Conservation (phyloP, 2,888 invertebrate species). For the Agrilus mali region DNA sequence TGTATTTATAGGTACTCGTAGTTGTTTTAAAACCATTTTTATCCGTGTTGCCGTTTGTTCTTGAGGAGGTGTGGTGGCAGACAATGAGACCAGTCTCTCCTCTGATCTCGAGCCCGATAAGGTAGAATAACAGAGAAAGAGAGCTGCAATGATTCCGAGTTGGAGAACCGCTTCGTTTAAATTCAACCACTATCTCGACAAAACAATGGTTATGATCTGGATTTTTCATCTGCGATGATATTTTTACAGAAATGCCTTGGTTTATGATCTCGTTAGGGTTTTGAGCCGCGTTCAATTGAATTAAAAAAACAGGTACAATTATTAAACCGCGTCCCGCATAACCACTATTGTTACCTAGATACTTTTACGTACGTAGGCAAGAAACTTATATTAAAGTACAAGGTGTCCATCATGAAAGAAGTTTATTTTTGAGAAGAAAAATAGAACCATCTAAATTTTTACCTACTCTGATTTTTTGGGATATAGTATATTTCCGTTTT, state of each 20-base stretch:
- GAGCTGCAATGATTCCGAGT: conserved; percentile 5
- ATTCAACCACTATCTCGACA: conserved; percentile 14
- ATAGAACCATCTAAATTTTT: too few relatives aligned
- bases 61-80: too few relatives aligned
- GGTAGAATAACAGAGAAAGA: conserved; percentile 4
- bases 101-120: conserved; percentile 4
- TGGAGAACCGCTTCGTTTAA: conserved; percentile 7
- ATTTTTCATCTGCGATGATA: conserved; percentile 1
- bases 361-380: neutral
- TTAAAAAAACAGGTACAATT: neutral
- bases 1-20: neutral
- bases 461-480: too few relatives aligned
- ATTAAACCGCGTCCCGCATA: neutral
- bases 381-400: too few relatives aligned
- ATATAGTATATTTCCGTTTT: too few relatives aligned
- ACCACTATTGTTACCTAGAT: neutral
- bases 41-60: neutral
- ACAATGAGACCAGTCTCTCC: too few relatives aligned
- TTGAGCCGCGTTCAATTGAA: too few relatives aligned
- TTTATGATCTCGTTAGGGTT: conserved; percentile 1
- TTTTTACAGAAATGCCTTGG: conserved; percentile 6
- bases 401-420: too few relatives aligned
- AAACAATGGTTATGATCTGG: conserved; percentile 13
- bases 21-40: conserved; percentile 1
- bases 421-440: too few relatives aligned